Evolutionary conservation across 2,113 vertebrate genomes (phyloP).

Genomic region (Prietella phreatophila): DNA sequence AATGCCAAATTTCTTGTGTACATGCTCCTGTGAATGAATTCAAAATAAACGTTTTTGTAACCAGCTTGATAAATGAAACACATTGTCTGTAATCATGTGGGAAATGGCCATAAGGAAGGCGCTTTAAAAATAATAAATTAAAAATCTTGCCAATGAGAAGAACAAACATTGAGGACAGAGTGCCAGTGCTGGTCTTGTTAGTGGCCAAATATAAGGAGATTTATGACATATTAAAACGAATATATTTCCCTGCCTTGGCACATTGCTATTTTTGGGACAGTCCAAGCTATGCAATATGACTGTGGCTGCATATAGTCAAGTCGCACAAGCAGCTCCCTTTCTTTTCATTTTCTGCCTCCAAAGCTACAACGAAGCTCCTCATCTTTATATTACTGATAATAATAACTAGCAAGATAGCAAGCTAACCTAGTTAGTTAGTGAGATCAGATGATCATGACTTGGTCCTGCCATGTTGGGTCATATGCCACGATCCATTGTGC

Average conservation of each 20-base stretch:
- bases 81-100: neutral
- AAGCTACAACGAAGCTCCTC: neutral
- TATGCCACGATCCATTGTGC: neutral
- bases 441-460: neutral
- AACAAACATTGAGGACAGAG: neutral
- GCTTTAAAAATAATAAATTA: neutral
- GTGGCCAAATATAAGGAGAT: neutral
- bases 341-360: neutral
- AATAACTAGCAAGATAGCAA: neutral
- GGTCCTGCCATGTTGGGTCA: neutral
- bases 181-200: neutral
- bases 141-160: neutral
- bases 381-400: neutral
- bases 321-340: neutral
- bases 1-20: neutral
- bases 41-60: neutral
- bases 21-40: neutral
- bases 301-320: neutral
- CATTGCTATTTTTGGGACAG: slow-evolving; percentile 4
- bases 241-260: neutral
- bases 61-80: neutral
- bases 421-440: neutral
- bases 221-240: slow-evolving; percentile 8
- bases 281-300: neutral
- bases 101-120: neutral